Evolutionary conservation across 2,113 vertebrate genomes (phyloP).

Genomic region (Bambusicola thoracicus): DNA sequence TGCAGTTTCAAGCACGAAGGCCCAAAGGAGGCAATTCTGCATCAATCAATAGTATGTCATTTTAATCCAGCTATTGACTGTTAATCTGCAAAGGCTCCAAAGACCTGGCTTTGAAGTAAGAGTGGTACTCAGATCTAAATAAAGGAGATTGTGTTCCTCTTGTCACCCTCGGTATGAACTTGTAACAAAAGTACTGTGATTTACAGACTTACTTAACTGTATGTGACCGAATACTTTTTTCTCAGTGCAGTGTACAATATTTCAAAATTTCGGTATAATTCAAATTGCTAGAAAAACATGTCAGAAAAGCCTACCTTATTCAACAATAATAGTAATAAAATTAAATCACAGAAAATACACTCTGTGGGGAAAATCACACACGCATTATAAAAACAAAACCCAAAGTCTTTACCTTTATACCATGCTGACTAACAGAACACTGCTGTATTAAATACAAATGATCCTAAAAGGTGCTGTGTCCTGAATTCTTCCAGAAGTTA

Average conservation of each 20-base stretch:
- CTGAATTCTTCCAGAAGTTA: conserved; percentile 3
- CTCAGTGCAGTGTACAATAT: background rate
- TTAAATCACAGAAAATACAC: background rate
- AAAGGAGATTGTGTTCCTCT: conserved; percentile 24
- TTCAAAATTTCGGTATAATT: conserved; percentile 17
- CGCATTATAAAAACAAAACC: background rate
- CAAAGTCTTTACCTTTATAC: background rate
- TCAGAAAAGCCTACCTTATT: background rate
- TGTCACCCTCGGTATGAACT: background rate
- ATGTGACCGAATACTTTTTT: background rate
- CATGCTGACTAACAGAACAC: background rate
- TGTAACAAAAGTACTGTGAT: background rate
- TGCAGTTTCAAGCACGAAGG: conserved; percentile 68
- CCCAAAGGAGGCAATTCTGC: conserved; percentile 64
- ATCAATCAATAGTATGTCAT: conserved; percentile 64
- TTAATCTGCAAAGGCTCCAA: conserved; percentile 37
- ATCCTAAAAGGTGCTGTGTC: background rate
- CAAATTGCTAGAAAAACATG: background rate
- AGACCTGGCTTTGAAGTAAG: conserved; percentile 50
- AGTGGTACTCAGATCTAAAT: conserved; percentile 39
- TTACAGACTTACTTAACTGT: conserved; percentile 5
- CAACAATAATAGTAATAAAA: conserved; percentile 1
- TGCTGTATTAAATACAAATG: background rate
- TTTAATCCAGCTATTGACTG: conserved; percentile 69
- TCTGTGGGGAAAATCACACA: background rate